Conservation (phyloP, 2,113 vertebrate species). For the Cinclus mexicanus region DNA sequence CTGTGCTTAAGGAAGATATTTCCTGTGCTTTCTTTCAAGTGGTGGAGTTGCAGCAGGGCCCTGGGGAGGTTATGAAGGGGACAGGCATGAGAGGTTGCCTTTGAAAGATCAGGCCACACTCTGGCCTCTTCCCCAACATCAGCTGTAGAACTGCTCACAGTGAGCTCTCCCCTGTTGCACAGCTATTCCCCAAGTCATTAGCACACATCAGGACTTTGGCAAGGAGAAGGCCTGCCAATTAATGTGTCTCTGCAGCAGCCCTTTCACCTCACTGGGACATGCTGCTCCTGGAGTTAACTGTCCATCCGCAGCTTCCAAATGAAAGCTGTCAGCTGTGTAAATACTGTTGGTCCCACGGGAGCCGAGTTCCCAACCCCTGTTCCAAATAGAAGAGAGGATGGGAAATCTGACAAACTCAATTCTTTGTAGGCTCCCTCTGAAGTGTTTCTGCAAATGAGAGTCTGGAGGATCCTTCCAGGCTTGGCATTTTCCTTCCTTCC, state of each 20-base stretch:
- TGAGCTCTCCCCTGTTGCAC: neutral
- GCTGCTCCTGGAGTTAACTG: neutral
- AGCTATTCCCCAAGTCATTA: neutral
- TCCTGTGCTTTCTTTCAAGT: neutral
- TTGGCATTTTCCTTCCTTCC: neutral
- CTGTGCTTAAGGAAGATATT: neutral
- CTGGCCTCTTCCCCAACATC: neutral
- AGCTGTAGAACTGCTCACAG: neutral
- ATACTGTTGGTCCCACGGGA: neutral
- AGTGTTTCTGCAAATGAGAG: neutral
- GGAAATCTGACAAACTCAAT: constrained; percentile 1
- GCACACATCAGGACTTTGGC: neutral
- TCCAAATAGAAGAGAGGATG: neutral
- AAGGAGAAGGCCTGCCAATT: neutral
- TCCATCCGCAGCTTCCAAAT: constrained; percentile 6
- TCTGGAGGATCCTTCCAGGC: neutral
- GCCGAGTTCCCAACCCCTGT: neutral
- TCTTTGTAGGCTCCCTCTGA: neutral
- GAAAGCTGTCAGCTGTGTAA: neutral
- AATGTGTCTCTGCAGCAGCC: neutral
- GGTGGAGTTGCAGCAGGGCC: neutral
- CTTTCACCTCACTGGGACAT: neutral
- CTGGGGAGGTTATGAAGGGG: neutral
- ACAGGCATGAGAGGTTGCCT: neutral
- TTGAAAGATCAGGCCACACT: neutral